Evolutionary conservation across 2,113 vertebrate species (phyloP).

Genomic region (Gavia stellata): DNA sequence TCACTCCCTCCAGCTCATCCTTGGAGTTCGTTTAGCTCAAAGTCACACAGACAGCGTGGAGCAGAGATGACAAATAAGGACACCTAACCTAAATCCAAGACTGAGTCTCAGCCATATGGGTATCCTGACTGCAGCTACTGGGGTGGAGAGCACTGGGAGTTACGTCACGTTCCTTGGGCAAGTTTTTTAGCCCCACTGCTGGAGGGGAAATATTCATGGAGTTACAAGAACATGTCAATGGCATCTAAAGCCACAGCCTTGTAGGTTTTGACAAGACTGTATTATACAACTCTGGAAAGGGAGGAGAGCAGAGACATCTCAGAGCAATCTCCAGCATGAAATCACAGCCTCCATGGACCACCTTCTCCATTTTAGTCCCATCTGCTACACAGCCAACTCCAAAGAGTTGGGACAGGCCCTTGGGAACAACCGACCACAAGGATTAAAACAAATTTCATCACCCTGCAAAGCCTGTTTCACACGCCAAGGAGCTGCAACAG

Average conservation of each 20-base stretch:
- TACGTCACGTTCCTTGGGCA: neutral
- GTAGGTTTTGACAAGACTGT: neutral
- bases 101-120: neutral
- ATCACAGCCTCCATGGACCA: neutral
- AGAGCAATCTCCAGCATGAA: neutral
- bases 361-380: neutral
- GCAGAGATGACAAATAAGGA: neutral
- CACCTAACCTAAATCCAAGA: neutral
- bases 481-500: neutral
- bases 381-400: neutral
- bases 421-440: neutral
- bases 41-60: neutral
- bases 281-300: neutral
- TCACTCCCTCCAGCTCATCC: neutral
- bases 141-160: neutral
- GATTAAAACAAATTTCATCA: neutral
- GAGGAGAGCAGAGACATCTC: neutral
- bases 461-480: neutral
- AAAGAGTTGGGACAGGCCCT: neutral
- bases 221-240: neutral
- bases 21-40: neutral
- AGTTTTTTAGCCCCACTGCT: neutral
- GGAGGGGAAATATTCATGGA: neutral
- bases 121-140: neutral
- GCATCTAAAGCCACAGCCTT: neutral